Conservation (phyloP, 2,888 invertebrate species). For the Acleris literana region DNA sequence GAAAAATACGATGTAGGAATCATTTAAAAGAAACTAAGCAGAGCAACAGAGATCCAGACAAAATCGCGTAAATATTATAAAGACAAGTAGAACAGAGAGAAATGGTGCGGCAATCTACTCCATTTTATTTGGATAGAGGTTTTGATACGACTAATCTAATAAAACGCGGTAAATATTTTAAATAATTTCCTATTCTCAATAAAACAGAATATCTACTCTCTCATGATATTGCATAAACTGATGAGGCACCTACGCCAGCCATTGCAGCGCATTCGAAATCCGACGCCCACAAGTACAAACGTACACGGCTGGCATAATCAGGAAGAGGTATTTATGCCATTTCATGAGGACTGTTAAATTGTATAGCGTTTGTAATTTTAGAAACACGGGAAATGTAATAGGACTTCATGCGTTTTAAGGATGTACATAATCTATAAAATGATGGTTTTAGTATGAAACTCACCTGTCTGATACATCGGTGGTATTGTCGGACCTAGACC, state of each 20-base stretch:
- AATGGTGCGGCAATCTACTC: no score
- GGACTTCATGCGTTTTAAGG: no score
- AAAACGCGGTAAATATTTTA: no score
- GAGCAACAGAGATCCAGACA: no score
- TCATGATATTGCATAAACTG: conserved; percentile 1
- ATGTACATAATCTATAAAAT: background rate
- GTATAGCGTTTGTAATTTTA: background rate
- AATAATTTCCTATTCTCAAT: background rate
- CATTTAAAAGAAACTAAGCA: no score
- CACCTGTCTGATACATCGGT: conserved; percentile 88
- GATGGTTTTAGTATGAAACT: conserved; percentile 50
- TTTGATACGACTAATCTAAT: no score
- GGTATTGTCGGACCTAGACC: conserved; percentile 86
- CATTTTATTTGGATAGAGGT: no score
- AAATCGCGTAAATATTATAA: no score
- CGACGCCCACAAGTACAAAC: conserved; percentile 2
- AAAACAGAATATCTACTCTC: background rate
- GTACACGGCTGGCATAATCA: background rate
- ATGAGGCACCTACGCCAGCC: conserved; percentile 7
- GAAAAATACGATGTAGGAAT: no score
- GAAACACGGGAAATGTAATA: no score
- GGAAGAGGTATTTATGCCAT: background rate
- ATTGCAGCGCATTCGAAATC: background rate
- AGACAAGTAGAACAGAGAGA: no score
- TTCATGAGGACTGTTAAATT: background rate